Conservation (phyloP, 2,797 vertebrate genomes). For the Lophius americanus region DNA sequence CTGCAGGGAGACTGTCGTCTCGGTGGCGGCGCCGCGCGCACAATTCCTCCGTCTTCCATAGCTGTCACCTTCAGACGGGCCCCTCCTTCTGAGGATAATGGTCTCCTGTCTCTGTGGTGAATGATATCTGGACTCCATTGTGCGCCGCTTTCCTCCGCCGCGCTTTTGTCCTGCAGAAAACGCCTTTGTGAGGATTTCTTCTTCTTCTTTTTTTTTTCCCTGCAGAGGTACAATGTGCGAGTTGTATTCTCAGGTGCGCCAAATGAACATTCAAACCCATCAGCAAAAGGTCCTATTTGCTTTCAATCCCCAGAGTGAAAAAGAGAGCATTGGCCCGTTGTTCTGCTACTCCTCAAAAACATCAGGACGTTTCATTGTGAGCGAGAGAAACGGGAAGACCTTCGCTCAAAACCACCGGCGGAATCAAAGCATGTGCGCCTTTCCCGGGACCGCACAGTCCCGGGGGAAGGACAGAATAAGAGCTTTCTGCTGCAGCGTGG, state of each 20-base stretch:
- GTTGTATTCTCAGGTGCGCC: constrained; percentile 48
- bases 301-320: constrained; percentile 46
- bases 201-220: constrained; percentile 2
- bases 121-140: constrained; percentile 76
- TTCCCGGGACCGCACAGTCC: constrained; percentile 41
- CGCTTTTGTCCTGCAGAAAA: constrained; percentile 60
- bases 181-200: constrained; percentile 54
- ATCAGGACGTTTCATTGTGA: constrained; percentile 53
- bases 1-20: constrained; percentile 56
- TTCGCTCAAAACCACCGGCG: constrained; percentile 51
- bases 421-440: constrained; percentile 42
- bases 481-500: constrained; percentile 41
- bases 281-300: constrained; percentile 63
- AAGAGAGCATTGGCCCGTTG: constrained; percentile 57
- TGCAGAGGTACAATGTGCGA: constrained; percentile 41
- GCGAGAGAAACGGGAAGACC: constrained; percentile 49
- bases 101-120: constrained; percentile 71
- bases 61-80: constrained; percentile 65
- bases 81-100: constrained; percentile 66
- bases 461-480: constrained; percentile 56
- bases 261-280: constrained; percentile 67
- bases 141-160: constrained; percentile 44
- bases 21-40: constrained; percentile 37
- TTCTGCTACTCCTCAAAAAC: constrained; percentile 56
- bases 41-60: constrained; percentile 48